phyloP scores from a whole-genome alignment of 2,797 vertebrate genomes.

The Morelia viridis region DNA sequence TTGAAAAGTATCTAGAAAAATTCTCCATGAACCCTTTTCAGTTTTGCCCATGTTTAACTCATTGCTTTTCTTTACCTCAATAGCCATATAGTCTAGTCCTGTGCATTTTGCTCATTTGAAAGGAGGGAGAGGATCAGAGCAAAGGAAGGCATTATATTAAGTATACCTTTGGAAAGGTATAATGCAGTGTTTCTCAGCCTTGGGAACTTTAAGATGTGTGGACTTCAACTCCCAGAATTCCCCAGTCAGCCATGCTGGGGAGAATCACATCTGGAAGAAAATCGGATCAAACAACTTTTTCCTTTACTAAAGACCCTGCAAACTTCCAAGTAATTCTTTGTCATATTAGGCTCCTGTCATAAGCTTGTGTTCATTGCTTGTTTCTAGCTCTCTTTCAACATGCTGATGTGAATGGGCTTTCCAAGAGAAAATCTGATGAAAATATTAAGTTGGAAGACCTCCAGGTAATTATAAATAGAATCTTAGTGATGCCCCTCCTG shows the following conservation, averaged over 20 bases:
- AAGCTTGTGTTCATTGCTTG: not conserved
- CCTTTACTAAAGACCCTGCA: not conserved
- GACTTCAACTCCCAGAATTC: not conserved
- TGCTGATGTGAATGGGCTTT: not conserved
- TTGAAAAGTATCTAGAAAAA: not conserved
- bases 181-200: not conserved
- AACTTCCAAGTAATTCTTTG: not conserved
- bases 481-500: not conserved
- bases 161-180: not conserved
- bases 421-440: not conserved
- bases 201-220: too few species aligned
- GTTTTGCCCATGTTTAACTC: not conserved
- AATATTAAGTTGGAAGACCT: not conserved
- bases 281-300: too few species aligned
- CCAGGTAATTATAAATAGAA: not conserved
- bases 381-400: not conserved
- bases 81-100: not conserved
- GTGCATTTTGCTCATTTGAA: not conserved
- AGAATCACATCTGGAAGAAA: too few species aligned
- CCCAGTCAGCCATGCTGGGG: not conserved
- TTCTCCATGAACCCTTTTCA: not conserved
- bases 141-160: not conserved
- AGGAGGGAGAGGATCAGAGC: not conserved
- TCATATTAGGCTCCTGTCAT: not conserved
- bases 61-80: not conserved